Evolutionary conservation across 1,140 invertebrate species (phyloP).

Genomic region (Cotesia chilonis): DNA sequence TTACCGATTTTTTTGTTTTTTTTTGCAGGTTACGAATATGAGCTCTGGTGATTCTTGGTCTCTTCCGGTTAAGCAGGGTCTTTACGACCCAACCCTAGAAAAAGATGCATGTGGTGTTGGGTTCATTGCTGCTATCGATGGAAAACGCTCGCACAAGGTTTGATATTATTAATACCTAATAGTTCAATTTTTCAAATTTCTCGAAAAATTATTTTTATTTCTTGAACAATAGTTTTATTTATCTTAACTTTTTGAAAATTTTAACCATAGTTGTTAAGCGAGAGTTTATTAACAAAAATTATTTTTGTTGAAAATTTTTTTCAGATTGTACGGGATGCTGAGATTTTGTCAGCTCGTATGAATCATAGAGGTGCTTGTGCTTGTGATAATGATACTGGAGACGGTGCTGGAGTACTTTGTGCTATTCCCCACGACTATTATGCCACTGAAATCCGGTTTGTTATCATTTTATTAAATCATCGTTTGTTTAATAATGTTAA

Average conservation of each 20-base stretch:
- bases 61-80: conserved; percentile 73
- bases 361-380: conserved; percentile 98
- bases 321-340: conserved; percentile 93
- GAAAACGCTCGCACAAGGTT: conserved; percentile 90
- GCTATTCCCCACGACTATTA: conserved; percentile 97
- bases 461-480: neutral
- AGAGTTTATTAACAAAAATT: too few species aligned
- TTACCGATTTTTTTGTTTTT: neutral
- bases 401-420: conserved; percentile 95
- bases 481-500: too few species aligned
- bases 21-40: conserved; percentile 60
- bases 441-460: conserved; percentile 79
- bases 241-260: too few species aligned
- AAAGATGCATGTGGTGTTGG: conserved; percentile 98
- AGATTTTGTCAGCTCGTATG: conserved; percentile 94
- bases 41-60: conserved; percentile 59
- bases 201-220: too few species aligned
- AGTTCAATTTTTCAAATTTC: conserved; percentile 22
- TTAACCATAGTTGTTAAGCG: too few species aligned
- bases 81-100: conserved; percentile 94
- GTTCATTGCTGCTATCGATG: conserved; percentile 98
- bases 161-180: conserved; percentile 35
- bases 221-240: too few species aligned
- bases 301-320: conserved; percentile 43
- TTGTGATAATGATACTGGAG: conserved; percentile 98